phyloP scores from a whole-genome alignment of 2,113 vertebrate genomes.

The Tragelaphus imberbis region DNA sequence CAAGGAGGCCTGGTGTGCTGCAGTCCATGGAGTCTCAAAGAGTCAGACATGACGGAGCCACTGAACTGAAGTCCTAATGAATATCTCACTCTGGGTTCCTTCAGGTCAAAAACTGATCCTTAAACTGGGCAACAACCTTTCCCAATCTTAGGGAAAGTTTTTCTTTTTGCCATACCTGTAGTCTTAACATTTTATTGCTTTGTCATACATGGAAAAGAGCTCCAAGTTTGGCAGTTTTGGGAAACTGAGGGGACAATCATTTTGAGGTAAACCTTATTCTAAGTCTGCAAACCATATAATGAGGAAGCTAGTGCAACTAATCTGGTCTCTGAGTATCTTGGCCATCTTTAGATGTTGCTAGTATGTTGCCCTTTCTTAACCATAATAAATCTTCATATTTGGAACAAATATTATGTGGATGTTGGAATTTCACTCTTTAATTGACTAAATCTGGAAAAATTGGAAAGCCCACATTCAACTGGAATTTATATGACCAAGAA shows the following conservation, averaged over 20 bases:
- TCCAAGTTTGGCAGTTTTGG: not conserved
- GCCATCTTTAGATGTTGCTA: not conserved
- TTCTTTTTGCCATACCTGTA: not conserved
- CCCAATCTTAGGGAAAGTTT: not conserved
- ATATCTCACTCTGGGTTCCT: not conserved
- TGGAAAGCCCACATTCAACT: not conserved
- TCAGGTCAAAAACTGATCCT: not conserved
- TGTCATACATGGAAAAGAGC: not conserved
- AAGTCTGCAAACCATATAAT: not conserved
- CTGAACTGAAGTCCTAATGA: not conserved
- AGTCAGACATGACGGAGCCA: not conserved
- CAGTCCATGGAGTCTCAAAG: not conserved
- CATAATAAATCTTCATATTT: slow-evolving; percentile 45
- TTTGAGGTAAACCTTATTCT: not conserved
- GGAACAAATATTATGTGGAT: slow-evolving; percentile 21
- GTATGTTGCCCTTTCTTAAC: not conserved
- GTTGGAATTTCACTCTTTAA: slow-evolving; percentile 31
- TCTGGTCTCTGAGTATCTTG: not conserved
- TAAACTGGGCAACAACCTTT: not conserved
- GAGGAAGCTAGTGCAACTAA: not conserved
- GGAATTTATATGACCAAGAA: slow-evolving; percentile 42
- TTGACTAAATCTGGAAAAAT: slow-evolving; percentile 50
- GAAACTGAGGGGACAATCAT: not conserved
- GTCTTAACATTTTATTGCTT: not conserved
- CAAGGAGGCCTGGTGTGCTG: not conserved